Percentiles rank a stretch among this genome's conserved stretches.
Evolutionary conservation across 2,888 invertebrate species (phyloP).

Genomic region (Netelia melanura): DNA sequence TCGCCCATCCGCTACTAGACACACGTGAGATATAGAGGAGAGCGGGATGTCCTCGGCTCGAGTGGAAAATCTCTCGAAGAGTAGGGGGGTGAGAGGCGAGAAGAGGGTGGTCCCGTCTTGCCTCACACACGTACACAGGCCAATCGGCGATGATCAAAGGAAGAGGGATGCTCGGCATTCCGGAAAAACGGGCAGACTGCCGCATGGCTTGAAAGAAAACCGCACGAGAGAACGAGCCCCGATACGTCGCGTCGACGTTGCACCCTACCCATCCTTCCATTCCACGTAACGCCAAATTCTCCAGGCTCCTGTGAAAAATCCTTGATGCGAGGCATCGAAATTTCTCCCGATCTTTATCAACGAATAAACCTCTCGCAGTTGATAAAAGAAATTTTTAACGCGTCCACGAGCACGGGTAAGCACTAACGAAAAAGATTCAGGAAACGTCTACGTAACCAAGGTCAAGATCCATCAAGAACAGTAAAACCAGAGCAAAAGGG

Average conservation of each 20-base stretch:
- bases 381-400: too few species aligned
- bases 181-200: conserved; percentile 62
- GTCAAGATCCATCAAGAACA: too few species aligned
- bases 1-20: conserved; percentile 4
- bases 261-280: conserved; percentile 10
- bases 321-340: conserved; percentile 55
- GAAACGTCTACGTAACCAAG: too few species aligned
- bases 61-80: conserved; percentile 66
- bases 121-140: conserved; percentile 25
- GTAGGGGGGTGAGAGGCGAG: conserved; percentile 11
- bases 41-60: conserved; percentile 60
- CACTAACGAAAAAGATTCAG: too few species aligned
- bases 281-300: conserved; percentile 40
- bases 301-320: conserved; percentile 55
- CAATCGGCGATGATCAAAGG: conserved; percentile 64
- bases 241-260: conserved; percentile 1
- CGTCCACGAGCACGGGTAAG: too few species aligned
- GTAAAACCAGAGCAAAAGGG: too few species aligned
- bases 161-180: conserved; percentile 63
- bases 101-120: conserved; percentile 6
- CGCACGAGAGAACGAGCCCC: conserved; percentile 17
- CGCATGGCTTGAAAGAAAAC: conserved; percentile 21
- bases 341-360: not conserved
- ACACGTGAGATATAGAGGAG: conserved; percentile 15
- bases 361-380: too few species aligned